phyloP scores from a whole-genome alignment of 2,797 vertebrate species.

The Lagorchestes hirsutus region DNA sequence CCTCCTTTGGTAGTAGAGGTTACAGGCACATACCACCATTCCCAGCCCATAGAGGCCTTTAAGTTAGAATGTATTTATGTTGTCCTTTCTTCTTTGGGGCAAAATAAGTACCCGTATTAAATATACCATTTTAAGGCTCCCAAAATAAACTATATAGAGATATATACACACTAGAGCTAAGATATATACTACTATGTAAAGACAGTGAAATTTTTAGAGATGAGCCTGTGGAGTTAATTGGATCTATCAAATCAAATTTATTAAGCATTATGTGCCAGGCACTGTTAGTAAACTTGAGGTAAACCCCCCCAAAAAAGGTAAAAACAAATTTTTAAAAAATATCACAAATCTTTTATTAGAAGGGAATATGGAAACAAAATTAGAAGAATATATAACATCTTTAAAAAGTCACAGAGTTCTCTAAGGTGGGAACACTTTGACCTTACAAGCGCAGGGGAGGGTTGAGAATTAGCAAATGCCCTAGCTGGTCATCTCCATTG shows the following conservation, averaged over 20 bases:
- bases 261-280: neutral
- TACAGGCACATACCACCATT: neutral
- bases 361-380: conserved; percentile 73
- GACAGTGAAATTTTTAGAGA: neutral
- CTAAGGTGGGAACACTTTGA: conserved; percentile 56
- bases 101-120: neutral
- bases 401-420: conserved; percentile 80
- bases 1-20: neutral
- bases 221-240: neutral
- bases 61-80: neutral
- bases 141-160: neutral
- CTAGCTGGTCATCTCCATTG: conserved; percentile 69
- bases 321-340: neutral
- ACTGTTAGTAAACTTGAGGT: neutral
- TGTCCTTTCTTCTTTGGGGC: neutral
- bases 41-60: neutral
- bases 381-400: conserved; percentile 79
- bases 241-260: neutral
- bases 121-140: neutral
- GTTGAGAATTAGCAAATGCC: conserved; percentile 9
- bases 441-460: conserved; percentile 49
- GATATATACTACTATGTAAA: too few relatives aligned
- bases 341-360: conserved; percentile 71
- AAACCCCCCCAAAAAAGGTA: neutral
- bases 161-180: too few relatives aligned